Conservation (phyloP, 2,888 invertebrate species). For the Schizaphis graminum region DNA sequence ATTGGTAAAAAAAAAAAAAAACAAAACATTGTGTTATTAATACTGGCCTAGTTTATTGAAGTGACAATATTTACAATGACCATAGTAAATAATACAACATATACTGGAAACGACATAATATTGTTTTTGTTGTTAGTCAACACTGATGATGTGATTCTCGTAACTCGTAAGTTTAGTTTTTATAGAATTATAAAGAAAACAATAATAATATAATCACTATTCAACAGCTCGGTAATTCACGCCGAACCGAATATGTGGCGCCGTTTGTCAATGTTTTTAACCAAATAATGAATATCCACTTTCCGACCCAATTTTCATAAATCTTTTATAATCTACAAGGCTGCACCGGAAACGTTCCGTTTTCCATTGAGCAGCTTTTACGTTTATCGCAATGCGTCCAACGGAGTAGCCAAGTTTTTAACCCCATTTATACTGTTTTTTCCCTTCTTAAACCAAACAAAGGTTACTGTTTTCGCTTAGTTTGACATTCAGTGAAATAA, state of each 20-base stretch:
- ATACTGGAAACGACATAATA: neutral
- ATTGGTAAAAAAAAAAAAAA: neutral
- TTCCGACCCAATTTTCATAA: slow-evolving; percentile 34
- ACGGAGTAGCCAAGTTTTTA: slow-evolving; percentile 52
- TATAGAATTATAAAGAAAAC: neutral
- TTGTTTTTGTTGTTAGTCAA: neutral
- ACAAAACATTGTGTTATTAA: neutral
- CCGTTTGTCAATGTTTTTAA: neutral
- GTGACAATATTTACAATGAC: neutral
- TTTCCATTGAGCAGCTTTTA: slow-evolving; percentile 34
- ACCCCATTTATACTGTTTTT: neutral
- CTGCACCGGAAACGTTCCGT: slow-evolving; percentile 32
- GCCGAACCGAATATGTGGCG: neutral
- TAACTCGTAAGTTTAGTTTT: neutral
- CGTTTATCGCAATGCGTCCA: slow-evolving; percentile 48
- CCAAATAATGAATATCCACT: slow-evolving; percentile 15
- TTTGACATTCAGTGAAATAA: neutral
- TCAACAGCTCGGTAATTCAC: neutral
- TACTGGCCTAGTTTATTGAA: neutral
- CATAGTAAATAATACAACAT: neutral
- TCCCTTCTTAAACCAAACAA: slow-evolving; percentile 3
- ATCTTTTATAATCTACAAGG: slow-evolving; percentile 41
- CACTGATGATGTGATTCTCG: neutral
- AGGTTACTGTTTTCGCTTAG: slow-evolving; percentile 8
- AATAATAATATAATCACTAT: neutral